Evolutionary conservation across 2,797 vertebrate genomes (phyloP).

Genomic region (Gymnothorax reevesii): DNA sequence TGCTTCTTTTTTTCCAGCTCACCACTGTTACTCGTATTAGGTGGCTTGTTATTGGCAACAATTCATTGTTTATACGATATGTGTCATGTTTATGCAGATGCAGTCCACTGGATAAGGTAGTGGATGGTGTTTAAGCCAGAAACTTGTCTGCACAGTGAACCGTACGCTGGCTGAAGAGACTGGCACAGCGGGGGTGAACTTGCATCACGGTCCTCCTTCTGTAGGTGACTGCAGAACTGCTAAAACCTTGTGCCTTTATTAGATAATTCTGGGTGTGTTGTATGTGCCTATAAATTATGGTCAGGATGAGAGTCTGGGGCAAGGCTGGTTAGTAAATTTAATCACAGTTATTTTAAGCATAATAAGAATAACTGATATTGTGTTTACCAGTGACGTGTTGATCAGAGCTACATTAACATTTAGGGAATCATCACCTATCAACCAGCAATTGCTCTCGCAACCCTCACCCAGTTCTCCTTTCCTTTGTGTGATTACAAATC

Average conservation of each 20-base stretch:
- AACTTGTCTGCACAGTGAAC: background rate
- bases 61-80: background rate
- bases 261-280: background rate
- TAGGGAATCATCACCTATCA: no score
- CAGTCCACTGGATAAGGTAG: background rate
- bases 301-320: background rate
- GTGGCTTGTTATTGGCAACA: background rate
- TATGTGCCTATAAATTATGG: background rate
- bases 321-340: background rate
- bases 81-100: conserved; percentile 5
- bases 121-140: background rate
- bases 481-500: no score
- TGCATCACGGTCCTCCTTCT: background rate
- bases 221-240: background rate
- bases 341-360: background rate
- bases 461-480: no score
- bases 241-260: background rate
- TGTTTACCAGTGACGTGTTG: no score
- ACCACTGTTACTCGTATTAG: background rate
- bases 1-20: background rate
- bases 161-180: background rate
- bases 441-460: no score
- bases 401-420: no score
- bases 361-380: background rate
- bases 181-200: background rate